Conservation (phyloP, 2,797 vertebrate species). For the Sebastes flavidus region DNA sequence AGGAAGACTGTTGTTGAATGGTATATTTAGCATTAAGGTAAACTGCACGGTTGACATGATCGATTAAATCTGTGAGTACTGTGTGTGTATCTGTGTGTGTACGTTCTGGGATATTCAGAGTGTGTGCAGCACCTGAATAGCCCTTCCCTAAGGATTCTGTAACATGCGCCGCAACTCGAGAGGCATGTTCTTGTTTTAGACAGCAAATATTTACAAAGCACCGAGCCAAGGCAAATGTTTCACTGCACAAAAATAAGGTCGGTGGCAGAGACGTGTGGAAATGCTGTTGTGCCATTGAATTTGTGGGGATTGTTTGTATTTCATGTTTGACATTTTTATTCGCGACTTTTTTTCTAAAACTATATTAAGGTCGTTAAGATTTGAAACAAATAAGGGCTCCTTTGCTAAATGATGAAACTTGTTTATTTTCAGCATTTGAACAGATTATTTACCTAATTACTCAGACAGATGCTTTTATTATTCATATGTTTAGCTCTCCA, state of each 20-base stretch:
- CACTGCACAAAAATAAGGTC: conserved; percentile 72
- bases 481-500: conserved; percentile 4
- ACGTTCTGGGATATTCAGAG: not conserved
- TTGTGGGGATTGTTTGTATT: conserved; percentile 57
- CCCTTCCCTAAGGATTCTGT: conserved; percentile 64
- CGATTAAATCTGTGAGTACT: conserved; percentile 35
- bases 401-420: not conserved
- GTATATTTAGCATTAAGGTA: conserved; percentile 17
- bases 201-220: conserved; percentile 80
- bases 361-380: conserved; percentile 14
- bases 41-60: conserved; percentile 41
- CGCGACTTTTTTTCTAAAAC: not conserved
- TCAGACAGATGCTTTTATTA: conserved; percentile 15
- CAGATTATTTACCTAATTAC: not conserved
- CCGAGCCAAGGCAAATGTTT: conserved; percentile 77
- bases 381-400: not conserved
- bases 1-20: not conserved
- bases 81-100: not conserved
- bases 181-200: conserved; percentile 79
- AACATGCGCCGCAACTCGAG: conserved; percentile 65
- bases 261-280: conserved; percentile 62
- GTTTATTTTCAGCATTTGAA: not conserved
- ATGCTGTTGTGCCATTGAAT: conserved; percentile 52
- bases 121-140: conserved; percentile 38
- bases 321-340: conserved; percentile 35